Base-by-base conservation (phyloP, 2,797 vertebrate species). In the Anableps anableps region DNA sequence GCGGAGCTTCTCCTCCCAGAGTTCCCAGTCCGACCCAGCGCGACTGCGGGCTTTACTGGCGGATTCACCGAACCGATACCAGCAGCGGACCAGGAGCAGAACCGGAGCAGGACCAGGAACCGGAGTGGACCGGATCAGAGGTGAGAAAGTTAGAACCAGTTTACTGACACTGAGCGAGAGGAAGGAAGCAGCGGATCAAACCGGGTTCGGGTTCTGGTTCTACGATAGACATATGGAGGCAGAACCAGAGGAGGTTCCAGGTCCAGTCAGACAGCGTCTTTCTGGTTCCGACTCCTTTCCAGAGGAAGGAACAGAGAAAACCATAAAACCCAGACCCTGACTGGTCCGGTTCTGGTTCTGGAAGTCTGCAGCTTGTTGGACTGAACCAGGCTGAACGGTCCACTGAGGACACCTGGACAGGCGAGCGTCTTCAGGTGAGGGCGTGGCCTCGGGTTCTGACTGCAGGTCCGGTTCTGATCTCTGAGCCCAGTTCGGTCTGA, bases 1-100 rank as follows among this genome's bases (percentile, higher is more conserved):
- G 34, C 51, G 1, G 29, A 78, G 83, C 71, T 78, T 80, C 41
- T 72, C 43, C 62, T 77, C 80, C 68, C 76, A 71, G 83, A 50
- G n/a, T 11, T 71, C 47, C 71, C 77, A 77, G 80, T 77, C 31
- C 2, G 64, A 36, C 43, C 0, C 11, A 41, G n/a, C 75, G 19
- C 64, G 1, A 72, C 76, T 23, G 16, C 21, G 73, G 71, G 79
- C 58, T 38, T 0, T 4, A 48, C 48, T 14, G 75, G 31, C 0
- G 1, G 9, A 1, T 7, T 23, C 1, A 58, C 53, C 53, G 11
- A 29, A 53, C 9, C 48, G n/a, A 50, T 29, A 79, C 60, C 13
- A 50, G 66, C 47, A 13, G 29, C 43, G 11, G 38, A 77, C 19
- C n/a, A 0, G 5, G 4, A 21, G 17, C 38, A 41, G 43, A 80